phyloP scores from a whole-genome alignment of 2,888 invertebrate genomes.

The Myathropa florea region DNA sequence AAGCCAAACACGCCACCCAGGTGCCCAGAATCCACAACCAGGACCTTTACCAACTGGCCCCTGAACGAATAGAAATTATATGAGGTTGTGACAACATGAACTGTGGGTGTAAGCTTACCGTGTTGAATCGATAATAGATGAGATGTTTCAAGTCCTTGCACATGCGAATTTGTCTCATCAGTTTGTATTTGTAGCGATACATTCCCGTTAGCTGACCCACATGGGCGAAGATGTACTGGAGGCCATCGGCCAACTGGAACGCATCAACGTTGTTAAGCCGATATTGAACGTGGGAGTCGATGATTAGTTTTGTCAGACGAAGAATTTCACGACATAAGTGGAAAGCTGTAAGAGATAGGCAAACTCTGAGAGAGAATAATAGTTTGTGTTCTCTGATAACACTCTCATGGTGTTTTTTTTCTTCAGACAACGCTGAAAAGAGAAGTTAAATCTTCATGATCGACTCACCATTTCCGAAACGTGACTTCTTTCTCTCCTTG shows the following conservation, averaged over 20 bases:
- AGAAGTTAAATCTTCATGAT: not conserved
- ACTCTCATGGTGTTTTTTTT: not conserved
- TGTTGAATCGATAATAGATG: slow-evolving; percentile 99
- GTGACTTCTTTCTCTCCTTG: slow-evolving; percentile 99
- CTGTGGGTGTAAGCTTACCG: slow-evolving; percentile 84
- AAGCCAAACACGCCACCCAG: slow-evolving; percentile 99
- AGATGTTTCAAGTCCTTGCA: slow-evolving; percentile 99
- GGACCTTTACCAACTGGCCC: slow-evolving; percentile 99
- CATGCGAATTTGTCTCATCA: slow-evolving; percentile 99
- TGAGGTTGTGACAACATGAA: slow-evolving; percentile 17
- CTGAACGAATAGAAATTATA: slow-evolving; percentile 76
- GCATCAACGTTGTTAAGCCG: slow-evolving; percentile 99
- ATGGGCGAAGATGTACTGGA: slow-evolving; percentile 99
- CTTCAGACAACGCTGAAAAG: not conserved
- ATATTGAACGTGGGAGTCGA: slow-evolving; percentile 99
- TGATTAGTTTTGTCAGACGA: slow-evolving; percentile 98
- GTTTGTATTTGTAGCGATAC: slow-evolving; percentile 99
- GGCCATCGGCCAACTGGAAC: slow-evolving; percentile 97
- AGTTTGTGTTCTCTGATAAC: not conserved
- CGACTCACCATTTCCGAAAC: slow-evolving; percentile 93
- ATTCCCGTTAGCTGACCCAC: slow-evolving; percentile 99
- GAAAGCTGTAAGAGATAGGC: slow-evolving; percentile 86
- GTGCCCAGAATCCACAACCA: slow-evolving; percentile 99
- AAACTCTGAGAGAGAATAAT: not conserved
- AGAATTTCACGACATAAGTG: slow-evolving; percentile 99